phyloP scores from a whole-genome alignment of 2,888 invertebrate species.

The Drosophila borealis region DNA sequence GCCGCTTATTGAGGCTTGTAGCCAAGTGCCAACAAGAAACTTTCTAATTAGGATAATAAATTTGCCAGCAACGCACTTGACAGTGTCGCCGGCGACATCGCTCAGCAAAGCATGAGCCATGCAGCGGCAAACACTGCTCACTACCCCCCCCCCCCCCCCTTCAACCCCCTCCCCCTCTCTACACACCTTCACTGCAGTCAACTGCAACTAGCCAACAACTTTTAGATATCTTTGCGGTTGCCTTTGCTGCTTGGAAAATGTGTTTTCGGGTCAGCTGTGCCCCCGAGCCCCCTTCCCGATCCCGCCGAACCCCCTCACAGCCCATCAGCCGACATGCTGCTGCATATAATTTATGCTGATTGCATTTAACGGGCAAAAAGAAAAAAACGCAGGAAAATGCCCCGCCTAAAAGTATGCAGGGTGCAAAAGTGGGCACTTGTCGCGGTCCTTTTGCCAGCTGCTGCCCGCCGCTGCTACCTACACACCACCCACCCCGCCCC shows the following conservation, averaged over 20 bases:
- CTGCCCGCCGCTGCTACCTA: constrained; percentile 2
- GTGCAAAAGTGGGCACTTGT: constrained; percentile 67
- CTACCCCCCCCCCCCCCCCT: too few relatives aligned
- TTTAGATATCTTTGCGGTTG: constrained; percentile 70
- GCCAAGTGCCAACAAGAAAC: constrained; percentile 74
- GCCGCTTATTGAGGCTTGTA: constrained; percentile 43
- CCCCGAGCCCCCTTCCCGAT: too few relatives aligned
- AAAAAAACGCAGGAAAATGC: constrained; percentile 17
- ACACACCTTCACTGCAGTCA: too few relatives aligned
- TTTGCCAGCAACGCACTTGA: constrained; percentile 77
- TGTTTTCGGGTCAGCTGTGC: constrained; percentile 83
- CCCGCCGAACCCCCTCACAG: not conserved
- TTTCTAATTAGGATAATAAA: constrained; percentile 84
- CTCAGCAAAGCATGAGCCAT: constrained; percentile 58
- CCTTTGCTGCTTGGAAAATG: constrained; percentile 65
- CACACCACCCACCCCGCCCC: not conserved
- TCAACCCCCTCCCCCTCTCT: too few relatives aligned
- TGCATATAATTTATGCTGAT: constrained; percentile 81
- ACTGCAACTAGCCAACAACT: constrained; percentile 31
- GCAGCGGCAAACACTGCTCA: not conserved
- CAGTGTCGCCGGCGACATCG: constrained; percentile 63
- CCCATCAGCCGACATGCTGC: constrained; percentile 25
- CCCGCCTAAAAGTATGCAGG: constrained; percentile 53
- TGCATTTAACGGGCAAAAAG: constrained; percentile 70
- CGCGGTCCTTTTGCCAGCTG: constrained; percentile 52